These are phyloP conservation scores for Chromoteleia sp. DNA, from an alignment of 2,888 invertebrate genomes.

Conservation along the genomic window DNA sequence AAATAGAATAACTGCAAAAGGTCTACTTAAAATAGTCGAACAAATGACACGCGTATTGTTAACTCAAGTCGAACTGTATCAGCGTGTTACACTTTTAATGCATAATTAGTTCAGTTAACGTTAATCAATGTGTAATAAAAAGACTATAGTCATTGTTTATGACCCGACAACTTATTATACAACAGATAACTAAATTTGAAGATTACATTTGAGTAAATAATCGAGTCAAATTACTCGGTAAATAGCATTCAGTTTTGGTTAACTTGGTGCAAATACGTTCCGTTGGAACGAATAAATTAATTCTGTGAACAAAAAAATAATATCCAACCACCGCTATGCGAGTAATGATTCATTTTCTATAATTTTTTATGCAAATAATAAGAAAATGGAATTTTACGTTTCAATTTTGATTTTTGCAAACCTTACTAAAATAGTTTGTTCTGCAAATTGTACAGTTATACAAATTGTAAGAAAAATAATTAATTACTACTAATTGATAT, in stretches of 20 bases:
- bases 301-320: background rate
- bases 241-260: background rate
- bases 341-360: no score
- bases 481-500: no score
- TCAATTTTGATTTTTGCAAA: no score
- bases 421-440: no score
- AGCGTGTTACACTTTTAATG: constrained; percentile 40
- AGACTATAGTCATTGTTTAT: constrained; percentile 10
- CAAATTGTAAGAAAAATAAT: no score
- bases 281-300: background rate
- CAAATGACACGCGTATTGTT: background rate
- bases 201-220: background rate
- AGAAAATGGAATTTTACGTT: no score
- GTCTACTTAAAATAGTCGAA: constrained; percentile 7
- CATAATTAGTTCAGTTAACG: constrained; percentile 22
- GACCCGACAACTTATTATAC: background rate
- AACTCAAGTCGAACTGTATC: constrained; percentile 6
- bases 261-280: background rate
- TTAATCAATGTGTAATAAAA: constrained; percentile 27
- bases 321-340: background rate
- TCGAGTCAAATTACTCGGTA: constrained; percentile 1
- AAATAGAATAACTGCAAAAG: no score
- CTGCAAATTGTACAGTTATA: no score
- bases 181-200: background rate
- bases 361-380: no score